Conservation (phyloP, 2,113 vertebrate genomes). For the Sminthopsis crassicaudata region DNA sequence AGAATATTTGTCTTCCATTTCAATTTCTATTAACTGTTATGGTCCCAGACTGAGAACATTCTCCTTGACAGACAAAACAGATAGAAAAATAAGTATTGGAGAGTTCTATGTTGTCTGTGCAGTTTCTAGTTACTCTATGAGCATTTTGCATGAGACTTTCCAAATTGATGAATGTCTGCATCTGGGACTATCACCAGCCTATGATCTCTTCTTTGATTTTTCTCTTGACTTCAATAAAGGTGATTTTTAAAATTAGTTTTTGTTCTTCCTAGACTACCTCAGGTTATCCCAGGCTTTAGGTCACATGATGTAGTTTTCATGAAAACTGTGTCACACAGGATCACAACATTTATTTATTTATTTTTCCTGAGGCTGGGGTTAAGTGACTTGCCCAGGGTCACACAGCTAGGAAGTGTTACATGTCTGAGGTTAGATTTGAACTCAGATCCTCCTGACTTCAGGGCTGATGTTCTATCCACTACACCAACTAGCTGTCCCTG, state of each 20-base stretch:
- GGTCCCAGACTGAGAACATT: background rate
- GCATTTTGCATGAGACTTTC: background rate
- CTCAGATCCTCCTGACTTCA: too few species aligned
- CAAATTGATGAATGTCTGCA: background rate
- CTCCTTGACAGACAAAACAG: background rate
- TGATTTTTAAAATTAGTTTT: background rate
- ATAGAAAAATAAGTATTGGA: background rate
- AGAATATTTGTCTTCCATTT: background rate
- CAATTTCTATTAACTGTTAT: background rate
- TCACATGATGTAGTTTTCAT: background rate
- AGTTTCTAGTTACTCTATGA: background rate
- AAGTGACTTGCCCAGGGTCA: too few species aligned
- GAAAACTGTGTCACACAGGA: background rate
- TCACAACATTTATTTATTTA: background rate
- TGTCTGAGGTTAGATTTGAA: too few species aligned
- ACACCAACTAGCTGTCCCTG: too few species aligned
- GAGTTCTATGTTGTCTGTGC: background rate
- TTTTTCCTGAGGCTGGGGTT: too few species aligned
- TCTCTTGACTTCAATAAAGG: background rate
- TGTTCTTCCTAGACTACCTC: background rate
- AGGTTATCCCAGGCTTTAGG: background rate
- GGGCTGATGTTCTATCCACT: too few species aligned
- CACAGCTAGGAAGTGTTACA: too few species aligned
- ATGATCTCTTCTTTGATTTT: background rate
- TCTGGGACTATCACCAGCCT: background rate